Base-by-base conservation (phyloP, 2,888 invertebrate species). In the Celastrina argiolus region DNA sequence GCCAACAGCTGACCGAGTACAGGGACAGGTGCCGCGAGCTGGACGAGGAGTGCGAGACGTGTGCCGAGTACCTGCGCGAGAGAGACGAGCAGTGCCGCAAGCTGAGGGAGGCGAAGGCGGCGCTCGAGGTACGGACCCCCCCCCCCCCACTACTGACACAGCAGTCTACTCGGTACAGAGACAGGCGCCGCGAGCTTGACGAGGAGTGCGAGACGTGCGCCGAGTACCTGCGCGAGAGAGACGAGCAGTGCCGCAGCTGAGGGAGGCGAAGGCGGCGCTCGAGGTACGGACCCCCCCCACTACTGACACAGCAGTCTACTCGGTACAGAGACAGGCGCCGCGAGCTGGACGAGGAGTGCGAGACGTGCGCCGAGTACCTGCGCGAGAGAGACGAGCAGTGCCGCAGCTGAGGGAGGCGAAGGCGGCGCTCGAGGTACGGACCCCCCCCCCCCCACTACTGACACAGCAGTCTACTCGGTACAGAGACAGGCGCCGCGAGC, bases 41-140 rank as follows among this genome's bases (percentile, higher is more conserved):
- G 31, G 86, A 85, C 41, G 85, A 87, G 0, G 92, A 93, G 74
- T 87, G 91, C 72, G 91, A 92, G 51, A 85, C 82, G 0, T 91
- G 86, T 70, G 81, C 82, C 0, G 75, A 81, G 71, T 85, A 85
- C 71, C 74, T 87, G 67, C 75, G 79, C 4, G 87, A 89, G 64
- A 73, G 79, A 18, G 87, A 88, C 63, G 82, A 83, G 18, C 82
- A 85, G 69, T 81, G 84, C 64, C 76, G 77, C 61, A 74, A 73
- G 59, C 74, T 92, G 12, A 82, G 76, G 67, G 81, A 80, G 18
- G 79, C 84, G 0, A 85, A 85, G 65, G 71, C 72, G 2, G 79
- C 79, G 10, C 70, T 88, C 0, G 82, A 88, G 84, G 88, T 88
- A 69, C 6, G 28, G 2, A 2, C 42, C 2, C 16, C n/a, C 2